Base-by-base conservation (phyloP, 1,140 invertebrate species). In the Hesperophylax magnus region DNA sequence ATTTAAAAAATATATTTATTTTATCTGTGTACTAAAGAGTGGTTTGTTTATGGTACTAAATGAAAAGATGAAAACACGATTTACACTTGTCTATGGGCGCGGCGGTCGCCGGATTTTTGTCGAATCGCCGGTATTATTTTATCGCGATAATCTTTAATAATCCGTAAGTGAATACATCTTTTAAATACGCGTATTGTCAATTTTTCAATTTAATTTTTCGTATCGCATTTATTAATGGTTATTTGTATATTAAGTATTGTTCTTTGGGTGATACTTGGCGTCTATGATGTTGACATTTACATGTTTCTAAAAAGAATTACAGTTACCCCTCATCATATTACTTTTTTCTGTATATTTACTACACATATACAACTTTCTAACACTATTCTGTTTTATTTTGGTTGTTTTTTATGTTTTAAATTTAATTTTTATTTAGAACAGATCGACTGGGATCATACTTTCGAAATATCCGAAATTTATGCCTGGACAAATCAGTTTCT, bases 91-190 rank as follows among this genome's bases (percentile, higher is more conserved):
- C 67, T 71, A 53, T 71, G 67, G 67, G 34, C 67, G 67, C 34
- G 67, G 67, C 67, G 67, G 67, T 71, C 67, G 34, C 67, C 72
- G 72, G 52, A 75, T 56, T 75, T 75, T 75, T 39, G 18, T 56
- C 54, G 72, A 56, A 58, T 75, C 31, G 72, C 72, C 72, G 72
- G 72, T 75, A 58, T 34, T 74, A 53, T 53, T 75, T 34, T 24
- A 75, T 75, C 60, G 75, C 60, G 60, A 47, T 77, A 77, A 77
- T 77, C 75, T 77, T 77, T 77, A 61, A 39, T 77, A 77, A 77
- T 77, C 75, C 58, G 75, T 77, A 63, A 77, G 75, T 77, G 72
- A 75, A 75, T 58, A 75, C 24, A 77, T 77, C 18, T 77, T 77
- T 61, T 52, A 27, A 77, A 77, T 52, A 47, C 67, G 67, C n/a